Evolutionary conservation across 2,113 vertebrate genomes (phyloP).

Genomic region (Phrynosoma blainvillii): DNA sequence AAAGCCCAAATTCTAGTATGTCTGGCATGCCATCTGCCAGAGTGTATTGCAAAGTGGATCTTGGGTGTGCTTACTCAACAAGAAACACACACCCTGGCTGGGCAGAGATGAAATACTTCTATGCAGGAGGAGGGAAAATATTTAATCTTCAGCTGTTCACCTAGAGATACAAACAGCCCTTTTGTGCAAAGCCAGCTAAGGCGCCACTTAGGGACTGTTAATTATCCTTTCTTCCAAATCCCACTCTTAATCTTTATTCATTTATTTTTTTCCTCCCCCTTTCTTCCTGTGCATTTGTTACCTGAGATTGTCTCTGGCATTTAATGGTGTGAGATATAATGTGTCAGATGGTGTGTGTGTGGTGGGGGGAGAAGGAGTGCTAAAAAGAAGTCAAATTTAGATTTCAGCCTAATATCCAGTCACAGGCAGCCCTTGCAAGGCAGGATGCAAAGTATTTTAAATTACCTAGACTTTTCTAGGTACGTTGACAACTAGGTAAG

Average conservation of each 20-base stretch:
- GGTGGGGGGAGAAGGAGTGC: too few relatives aligned
- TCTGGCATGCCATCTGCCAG: conserved; percentile 49
- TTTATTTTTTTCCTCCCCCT: neutral
- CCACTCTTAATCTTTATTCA: conserved; percentile 2
- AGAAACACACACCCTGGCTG: neutral
- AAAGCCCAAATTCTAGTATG: conserved; percentile 6
- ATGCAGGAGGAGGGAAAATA: neutral
- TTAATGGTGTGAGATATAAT: neutral
- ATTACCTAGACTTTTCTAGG: neutral
- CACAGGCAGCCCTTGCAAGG: neutral
- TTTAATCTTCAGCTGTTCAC: conserved; percentile 24
- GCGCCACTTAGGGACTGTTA: neutral
- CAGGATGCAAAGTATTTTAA: neutral
- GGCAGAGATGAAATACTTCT: neutral
- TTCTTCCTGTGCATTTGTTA: neutral
- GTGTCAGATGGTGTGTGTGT: neutral
- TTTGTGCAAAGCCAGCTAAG: neutral
- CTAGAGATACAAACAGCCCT: neutral
- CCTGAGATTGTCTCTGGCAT: neutral
- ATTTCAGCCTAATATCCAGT: neutral
- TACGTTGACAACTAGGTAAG: neutral
- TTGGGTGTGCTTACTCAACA: neutral
- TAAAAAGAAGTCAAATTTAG: neutral
- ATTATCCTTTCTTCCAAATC: conserved; percentile 13
- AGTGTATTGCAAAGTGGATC: conserved; percentile 23